phyloP scores from a whole-genome alignment of 2,888 invertebrate genomes.

The Hypomecis atomaria region DNA sequence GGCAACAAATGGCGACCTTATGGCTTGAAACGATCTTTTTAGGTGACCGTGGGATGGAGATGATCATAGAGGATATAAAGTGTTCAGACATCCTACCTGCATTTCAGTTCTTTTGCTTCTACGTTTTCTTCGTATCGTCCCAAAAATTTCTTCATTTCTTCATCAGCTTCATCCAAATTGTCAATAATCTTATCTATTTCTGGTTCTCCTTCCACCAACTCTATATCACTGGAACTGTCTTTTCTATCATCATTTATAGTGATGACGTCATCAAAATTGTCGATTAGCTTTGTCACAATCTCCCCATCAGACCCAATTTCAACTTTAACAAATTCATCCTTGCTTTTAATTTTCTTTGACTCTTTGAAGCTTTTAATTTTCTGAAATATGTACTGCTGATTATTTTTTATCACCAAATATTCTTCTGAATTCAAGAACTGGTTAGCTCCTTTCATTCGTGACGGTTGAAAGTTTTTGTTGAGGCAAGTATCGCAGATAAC shows the following conservation, averaged over 20 bases:
- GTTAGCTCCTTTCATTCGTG: constrained; percentile 68
- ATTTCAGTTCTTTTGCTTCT: constrained; percentile 63
- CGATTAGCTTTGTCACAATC: constrained; percentile 66
- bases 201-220: constrained; percentile 67
- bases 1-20: no score
- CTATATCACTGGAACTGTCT: constrained; percentile 70
- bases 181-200: constrained; percentile 72
- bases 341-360: constrained; percentile 45
- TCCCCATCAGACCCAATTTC: constrained; percentile 78
- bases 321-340: constrained; percentile 70
- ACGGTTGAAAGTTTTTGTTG: constrained; percentile 67
- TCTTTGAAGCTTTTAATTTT: constrained; percentile 59
- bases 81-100: constrained; percentile 60
- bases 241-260: constrained; percentile 60
- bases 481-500: constrained; percentile 73
- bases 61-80: background rate
- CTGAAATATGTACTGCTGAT: constrained; percentile 77
- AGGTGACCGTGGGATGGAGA: background rate
- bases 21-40: no score
- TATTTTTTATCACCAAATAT: constrained; percentile 75
- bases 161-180: constrained; percentile 76
- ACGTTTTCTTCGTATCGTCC: constrained; percentile 68
- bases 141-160: constrained; percentile 74
- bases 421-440: constrained; percentile 70
- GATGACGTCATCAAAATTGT: constrained; percentile 57